Evolutionary conservation across 2,888 invertebrate species (phyloP).

Genomic region (Drosophila glabriapex): DNA sequence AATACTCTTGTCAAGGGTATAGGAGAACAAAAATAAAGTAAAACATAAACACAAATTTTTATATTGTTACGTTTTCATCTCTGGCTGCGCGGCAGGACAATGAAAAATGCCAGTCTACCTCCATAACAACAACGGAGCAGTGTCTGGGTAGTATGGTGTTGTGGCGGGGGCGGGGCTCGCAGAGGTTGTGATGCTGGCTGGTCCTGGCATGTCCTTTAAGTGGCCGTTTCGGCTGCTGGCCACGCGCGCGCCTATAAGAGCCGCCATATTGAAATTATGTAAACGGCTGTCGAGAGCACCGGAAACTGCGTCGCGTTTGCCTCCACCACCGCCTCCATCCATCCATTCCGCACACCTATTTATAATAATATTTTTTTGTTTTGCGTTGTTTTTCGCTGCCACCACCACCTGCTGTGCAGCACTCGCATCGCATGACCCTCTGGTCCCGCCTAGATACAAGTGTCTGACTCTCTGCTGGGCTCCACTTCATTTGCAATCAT

Average conservation of each 20-base stretch:
- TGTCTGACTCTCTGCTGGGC: slow-evolving; percentile 42
- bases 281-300: slow-evolving; percentile 63
- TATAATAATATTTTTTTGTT: slow-evolving; percentile 32
- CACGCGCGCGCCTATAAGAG: slow-evolving; percentile 60
- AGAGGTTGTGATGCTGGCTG: slow-evolving; percentile 11
- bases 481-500: slow-evolving; percentile 69
- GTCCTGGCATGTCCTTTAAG: slow-evolving; percentile 58
- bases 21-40: slow-evolving; percentile 40
- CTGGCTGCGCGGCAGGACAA: slow-evolving; percentile 33
- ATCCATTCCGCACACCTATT: slow-evolving; percentile 8
- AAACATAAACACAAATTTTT: slow-evolving; percentile 74
- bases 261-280: slow-evolving; percentile 76
- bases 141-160: background rate
- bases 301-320: slow-evolving; percentile 50
- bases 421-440: background rate
- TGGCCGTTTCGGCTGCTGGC: slow-evolving; percentile 68
- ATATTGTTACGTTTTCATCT: slow-evolving; percentile 71
- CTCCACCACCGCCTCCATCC: background rate
- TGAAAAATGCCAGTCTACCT: slow-evolving; percentile 40
- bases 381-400: slow-evolving; percentile 13
- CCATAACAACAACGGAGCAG: slow-evolving; percentile 13
- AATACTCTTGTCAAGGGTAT: background rate
- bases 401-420: slow-evolving; percentile 52
- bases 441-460: background rate
- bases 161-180: background rate